Evolutionary conservation across 2,888 invertebrate genomes (phyloP).

Genomic region (Aporophyla lueneburgensis): DNA sequence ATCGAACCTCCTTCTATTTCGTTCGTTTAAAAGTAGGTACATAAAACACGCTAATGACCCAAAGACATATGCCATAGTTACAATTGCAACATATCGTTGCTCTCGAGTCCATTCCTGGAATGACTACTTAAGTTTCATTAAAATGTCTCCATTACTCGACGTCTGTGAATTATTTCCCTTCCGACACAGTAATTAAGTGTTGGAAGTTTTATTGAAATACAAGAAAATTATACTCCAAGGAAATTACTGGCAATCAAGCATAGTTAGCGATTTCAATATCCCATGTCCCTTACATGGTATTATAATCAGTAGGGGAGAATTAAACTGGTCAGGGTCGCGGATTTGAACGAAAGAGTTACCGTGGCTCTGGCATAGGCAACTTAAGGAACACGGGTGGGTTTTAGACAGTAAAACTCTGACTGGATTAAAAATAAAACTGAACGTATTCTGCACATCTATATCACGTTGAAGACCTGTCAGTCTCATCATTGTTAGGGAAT

Average conservation of each 20-base stretch:
- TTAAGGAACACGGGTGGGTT: too few species aligned
- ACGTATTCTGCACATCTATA: neutral
- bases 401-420: too few species aligned
- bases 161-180: slow-evolving; percentile 69
- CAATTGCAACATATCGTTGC: slow-evolving; percentile 30
- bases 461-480: neutral
- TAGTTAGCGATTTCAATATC: slow-evolving; percentile 4
- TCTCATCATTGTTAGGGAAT: neutral
- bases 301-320: neutral
- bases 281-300: neutral
- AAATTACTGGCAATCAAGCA: slow-evolving; percentile 35
- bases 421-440: neutral
- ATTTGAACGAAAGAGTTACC: too few species aligned
- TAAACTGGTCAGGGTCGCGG: too few species aligned
- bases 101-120: slow-evolving; percentile 25
- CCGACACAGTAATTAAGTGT: slow-evolving; percentile 69
- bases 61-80: neutral
- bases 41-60: neutral
- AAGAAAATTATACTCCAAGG: slow-evolving; percentile 37
- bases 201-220: slow-evolving; percentile 65
- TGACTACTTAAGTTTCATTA: slow-evolving; percentile 62
- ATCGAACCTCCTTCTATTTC: neutral
- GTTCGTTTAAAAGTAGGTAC: neutral
- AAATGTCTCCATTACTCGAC: slow-evolving; percentile 65
- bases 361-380: too few species aligned